phyloP scores from a whole-genome alignment of 1,140 invertebrate species.

The Tachypleus tridentatus region DNA sequence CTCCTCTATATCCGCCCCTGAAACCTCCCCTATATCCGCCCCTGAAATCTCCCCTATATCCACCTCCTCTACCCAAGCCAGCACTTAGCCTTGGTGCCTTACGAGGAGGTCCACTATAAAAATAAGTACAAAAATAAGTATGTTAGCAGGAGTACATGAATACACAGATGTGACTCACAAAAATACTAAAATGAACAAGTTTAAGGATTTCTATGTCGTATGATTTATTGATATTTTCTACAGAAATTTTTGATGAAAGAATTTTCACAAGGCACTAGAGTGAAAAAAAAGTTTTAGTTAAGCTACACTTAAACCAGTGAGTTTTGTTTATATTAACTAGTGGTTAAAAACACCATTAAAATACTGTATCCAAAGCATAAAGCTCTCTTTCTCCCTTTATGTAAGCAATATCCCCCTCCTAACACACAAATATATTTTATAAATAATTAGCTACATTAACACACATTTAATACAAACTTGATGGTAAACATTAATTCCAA shows the following conservation, averaged over 20 bases:
- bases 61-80: constrained; percentile 2
- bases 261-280: too few relatives aligned
- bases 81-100: neutral
- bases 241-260: constrained; percentile 3
- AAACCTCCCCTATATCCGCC: neutral
- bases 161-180: constrained; percentile 3
- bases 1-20: constrained; percentile 2
- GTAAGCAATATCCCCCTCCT: too few relatives aligned
- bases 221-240: neutral
- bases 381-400: too few relatives aligned
- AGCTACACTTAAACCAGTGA: too few relatives aligned
- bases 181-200: neutral
- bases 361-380: too few relatives aligned
- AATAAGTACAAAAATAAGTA: neutral
- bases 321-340: too few relatives aligned
- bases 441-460: too few relatives aligned
- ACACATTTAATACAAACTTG: too few relatives aligned
- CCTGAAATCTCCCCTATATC: neutral
- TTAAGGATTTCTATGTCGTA: neutral
- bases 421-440: too few relatives aligned
- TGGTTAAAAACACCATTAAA: too few relatives aligned
- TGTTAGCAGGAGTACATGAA: constrained; percentile 3
- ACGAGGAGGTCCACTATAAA: neutral
- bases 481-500: too few relatives aligned
- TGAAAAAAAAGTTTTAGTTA: too few relatives aligned